Base-by-base conservation (phyloP, 2,113 vertebrate genomes). In the Pogonocichla stellata region DNA sequence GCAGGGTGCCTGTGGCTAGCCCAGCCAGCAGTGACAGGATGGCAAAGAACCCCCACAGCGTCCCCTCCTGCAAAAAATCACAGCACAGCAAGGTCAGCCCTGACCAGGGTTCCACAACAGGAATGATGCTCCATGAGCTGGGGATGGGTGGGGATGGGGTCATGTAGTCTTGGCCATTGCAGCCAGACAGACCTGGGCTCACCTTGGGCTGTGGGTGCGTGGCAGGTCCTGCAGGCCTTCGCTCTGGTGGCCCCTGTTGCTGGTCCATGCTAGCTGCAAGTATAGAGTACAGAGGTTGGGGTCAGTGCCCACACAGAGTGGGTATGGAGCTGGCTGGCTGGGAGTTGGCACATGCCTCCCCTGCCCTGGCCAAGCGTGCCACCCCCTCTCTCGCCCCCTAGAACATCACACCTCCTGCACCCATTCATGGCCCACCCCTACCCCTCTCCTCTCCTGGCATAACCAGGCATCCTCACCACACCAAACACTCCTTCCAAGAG, bases 191-290 rank as follows among this genome's bases (percentile, higher is more conserved):
- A 64, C 31, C 58, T 66, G 45, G 61, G 53, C 96, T 97, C 92
- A 98, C 97, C 97, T 96, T 97, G 81, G 74, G 67, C 78, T 92
- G 96, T 0, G 1, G 62, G 56, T 93, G 81, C 0, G 77, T 87
- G 51, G 67, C 38, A 14, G 74, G 23, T 94, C 88, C 95, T 81
- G 93, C 79, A 94, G 92, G 71, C 85, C 92, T 97, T 17, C 81
- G 71, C 53, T 95, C 96, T 86, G 89, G 69, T 86, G 89, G 79
- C 77, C 71, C 90, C 2, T 14, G 83, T 95, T 7, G 82, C 86
- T 94, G 93, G 75, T 97, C 90, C 95, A 97, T 97, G 65, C 95
- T 96, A 80, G 88, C 97, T 98, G 97, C 75, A 97, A 96, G 42
- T 45, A 45, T 19, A 45, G 43, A 45, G 43, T 47, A 78, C 45